These are phyloP conservation scores for Scaptomyza tumidula DNA, from an alignment of 2,888 invertebrate species.

Conservation along the genomic window DNA sequence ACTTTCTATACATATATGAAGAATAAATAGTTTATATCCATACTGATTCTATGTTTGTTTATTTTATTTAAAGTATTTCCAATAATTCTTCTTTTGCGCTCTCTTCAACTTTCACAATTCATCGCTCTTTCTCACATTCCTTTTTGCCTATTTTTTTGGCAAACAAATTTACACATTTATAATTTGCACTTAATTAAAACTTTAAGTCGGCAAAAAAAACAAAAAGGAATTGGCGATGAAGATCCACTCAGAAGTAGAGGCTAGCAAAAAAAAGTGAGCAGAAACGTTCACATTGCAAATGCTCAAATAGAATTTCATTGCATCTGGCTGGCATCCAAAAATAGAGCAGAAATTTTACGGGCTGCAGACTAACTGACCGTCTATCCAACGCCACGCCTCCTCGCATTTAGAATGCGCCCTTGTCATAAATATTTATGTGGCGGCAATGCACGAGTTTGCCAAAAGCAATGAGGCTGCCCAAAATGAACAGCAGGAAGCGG, in stretches of 20 bases:
- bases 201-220: slow-evolving; percentile 37
- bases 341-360: slow-evolving; percentile 36
- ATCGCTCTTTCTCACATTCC: slow-evolving; percentile 6
- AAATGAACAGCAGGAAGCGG: slow-evolving; percentile 64
- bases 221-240: slow-evolving; percentile 32
- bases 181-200: slow-evolving; percentile 80
- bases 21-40: background rate
- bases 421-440: slow-evolving; percentile 75
- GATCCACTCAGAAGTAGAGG: slow-evolving; percentile 35
- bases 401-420: slow-evolving; percentile 13
- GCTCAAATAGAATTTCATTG: slow-evolving; percentile 77
- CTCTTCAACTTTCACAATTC: background rate
- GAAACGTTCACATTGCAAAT: slow-evolving; percentile 52
- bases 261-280: slow-evolving; percentile 11
- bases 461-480: slow-evolving; percentile 57
- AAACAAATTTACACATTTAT: slow-evolving; percentile 61
- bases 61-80: background rate
- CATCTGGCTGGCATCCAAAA: slow-evolving; percentile 69
- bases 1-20: too few relatives aligned
- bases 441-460: slow-evolving; percentile 51
- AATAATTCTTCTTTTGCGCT: too few relatives aligned
- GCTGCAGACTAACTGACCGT: slow-evolving; percentile 32
- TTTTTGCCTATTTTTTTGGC: slow-evolving; percentile 5
- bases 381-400: slow-evolving; percentile 41
- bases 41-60: too few relatives aligned